Conservation (phyloP, 1,140 invertebrate genomes). For the Parasteatoda tepidariorum region DNA sequence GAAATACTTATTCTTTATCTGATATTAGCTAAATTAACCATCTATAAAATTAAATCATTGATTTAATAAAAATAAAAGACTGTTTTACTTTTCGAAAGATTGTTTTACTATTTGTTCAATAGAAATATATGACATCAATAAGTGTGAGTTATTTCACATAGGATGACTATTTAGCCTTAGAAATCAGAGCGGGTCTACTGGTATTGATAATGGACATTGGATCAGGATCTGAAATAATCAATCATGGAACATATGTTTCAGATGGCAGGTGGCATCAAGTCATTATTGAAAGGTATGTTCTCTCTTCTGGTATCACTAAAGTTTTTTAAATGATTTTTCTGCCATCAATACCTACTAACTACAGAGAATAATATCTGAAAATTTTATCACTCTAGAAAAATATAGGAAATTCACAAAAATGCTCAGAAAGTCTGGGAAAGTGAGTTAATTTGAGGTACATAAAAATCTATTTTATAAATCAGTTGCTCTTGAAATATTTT, state of each 20-base stretch:
- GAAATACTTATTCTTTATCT: too few relatives aligned
- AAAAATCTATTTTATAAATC: too few relatives aligned
- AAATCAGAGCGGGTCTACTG: slow-evolving; percentile 88
- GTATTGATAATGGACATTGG: slow-evolving; percentile 90
- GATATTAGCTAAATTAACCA: too few relatives aligned
- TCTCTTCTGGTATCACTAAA: too few relatives aligned
- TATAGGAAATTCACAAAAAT: too few relatives aligned
- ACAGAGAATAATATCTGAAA: too few relatives aligned
- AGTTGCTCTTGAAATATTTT: too few relatives aligned
- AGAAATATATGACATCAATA: background rate
- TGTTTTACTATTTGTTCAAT: background rate
- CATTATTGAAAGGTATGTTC: slow-evolving; percentile 84
- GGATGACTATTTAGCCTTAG: slow-evolving; percentile 94
- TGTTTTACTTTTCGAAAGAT: background rate
- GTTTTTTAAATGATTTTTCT: background rate
- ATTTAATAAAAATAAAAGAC: too few relatives aligned
- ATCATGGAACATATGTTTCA: slow-evolving; percentile 76
- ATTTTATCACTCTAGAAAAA: too few relatives aligned
- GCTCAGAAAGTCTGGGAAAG: too few relatives aligned
- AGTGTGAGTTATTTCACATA: slow-evolving; percentile 66
- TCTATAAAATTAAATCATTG: too few relatives aligned
- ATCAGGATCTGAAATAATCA: slow-evolving; percentile 80
- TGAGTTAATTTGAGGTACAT: too few relatives aligned
- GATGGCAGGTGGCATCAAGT: slow-evolving; percentile 88
- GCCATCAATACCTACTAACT: background rate